Evolutionary conservation across 2,113 vertebrate genomes (phyloP), one percentile per base, ranked within the genome.

Genomic region (Pithys albifrons): DNA sequence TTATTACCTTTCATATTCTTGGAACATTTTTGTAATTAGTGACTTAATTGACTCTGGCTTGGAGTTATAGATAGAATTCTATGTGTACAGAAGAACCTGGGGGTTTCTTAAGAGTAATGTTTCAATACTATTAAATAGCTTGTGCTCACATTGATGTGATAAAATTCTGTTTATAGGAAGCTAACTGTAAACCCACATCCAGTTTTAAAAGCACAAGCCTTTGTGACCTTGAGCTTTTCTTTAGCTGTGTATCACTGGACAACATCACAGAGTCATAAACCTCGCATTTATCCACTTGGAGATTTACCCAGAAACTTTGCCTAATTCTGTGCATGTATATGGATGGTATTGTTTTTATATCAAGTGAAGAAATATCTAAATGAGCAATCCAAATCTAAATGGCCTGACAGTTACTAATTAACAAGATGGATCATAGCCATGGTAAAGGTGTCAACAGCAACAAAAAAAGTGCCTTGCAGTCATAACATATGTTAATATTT

Each of bases 21-120:
- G 29, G 23, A 46, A 72, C 87, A 65, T n/a, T 64, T 39, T 29
- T 71, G 16, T 65, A 71, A 45, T 71, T 75, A 66, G 12, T 89
- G 52, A 49, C 25, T 67, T 61, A 52, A 46, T 70, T 90, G 45
- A 22, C 39, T 92, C 14, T 65, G 43, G 1, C 33, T 88, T 76
- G 57, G 22, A 61, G 1, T 67, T 83, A 23, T 1, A 41, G 28
- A 10, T 61, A 19, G 14, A 66, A 31, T 80, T 83, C 15, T 62
- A 17, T 28, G 13, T 77, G n/a, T 74, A 37, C 16, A 51, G 43
- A 82, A 76, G 22, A 94, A 88, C 70, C 3, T 0, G 3, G 9
- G 6, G 3, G 0, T 2, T 41, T 61, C 89, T 64, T 35, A 9
- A 20, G n/a, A n/a, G 5, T 46, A 64, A 49, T 78, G 37, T 5